Base-by-base conservation (phyloP, 2,888 invertebrate species). In the Athetis lepigone region DNA sequence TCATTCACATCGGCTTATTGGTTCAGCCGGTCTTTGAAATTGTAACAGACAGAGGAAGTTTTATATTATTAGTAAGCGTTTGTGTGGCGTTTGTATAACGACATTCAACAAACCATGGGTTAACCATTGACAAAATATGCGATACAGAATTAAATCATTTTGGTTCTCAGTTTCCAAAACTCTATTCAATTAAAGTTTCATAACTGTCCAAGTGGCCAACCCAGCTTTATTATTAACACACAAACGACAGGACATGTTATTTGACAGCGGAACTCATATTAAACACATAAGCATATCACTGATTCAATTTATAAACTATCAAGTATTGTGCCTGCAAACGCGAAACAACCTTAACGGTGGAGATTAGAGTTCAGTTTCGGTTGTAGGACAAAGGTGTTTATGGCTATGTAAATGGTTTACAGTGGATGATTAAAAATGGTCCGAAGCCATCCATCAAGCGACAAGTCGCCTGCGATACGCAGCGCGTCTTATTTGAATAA, bases 381-480 rank as follows among this genome's bases (percentile, higher is more conserved):
- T 8, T 54, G 50, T n/a, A n/a, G 1, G 11, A 6, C 56, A 21
- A 40, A 55, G 42, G 58, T 73, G 61, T 70, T 66, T 77, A 62
- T 39, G 40, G 37, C 52, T 45, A 61, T 71, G 36, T 51, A 45
- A 51, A 63, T 46, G 18, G 66, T 70, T 60, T 69, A 72, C 59
- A 62, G 70, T 86, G 86, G 85, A 90, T 91, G 91, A 94, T 93
- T 94, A 93, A 93, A 94, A 94, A 91, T 89, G 87, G 88, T 88
- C 86, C 79, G 81, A 80, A 87, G 88, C 90, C 84, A 94, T 94
- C 94, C 90, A 94, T 94, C 94, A 94, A 88, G 81, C 84, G 89
- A 90, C 90, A 86, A 88, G 90, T 90, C 88, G 85, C 83, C 83
- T 82, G 83, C 86, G 88, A 88, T 90, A 88, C 85, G 85, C 85